Base-by-base conservation (phyloP, 1,140 invertebrate species). In the Drosophila takahashii region DNA sequence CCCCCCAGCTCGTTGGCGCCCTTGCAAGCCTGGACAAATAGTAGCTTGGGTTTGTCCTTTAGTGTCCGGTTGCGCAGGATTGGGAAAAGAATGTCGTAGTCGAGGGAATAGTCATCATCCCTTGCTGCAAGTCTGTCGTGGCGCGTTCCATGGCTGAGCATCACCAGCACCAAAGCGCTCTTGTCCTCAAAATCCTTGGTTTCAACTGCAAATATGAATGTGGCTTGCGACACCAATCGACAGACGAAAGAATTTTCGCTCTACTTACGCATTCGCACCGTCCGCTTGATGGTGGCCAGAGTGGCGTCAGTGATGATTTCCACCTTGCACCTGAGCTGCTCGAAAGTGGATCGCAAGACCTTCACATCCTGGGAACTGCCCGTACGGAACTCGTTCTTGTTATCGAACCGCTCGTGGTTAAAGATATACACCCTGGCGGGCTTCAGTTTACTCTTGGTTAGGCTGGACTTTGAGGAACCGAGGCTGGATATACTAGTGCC, bases 11-110 rank as follows among this genome's bases (percentile, higher is more conserved):
- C 73, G 22, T 60, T 69, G 8, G 39, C 44, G n/a, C 77, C 91
- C 45, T 92, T 92, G 56, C 91, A 92, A 6, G 91, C 91, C 59
- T 92, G 91, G 13, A 92, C 86, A 22, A 92, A 90, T 4, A 92
- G 51, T 16, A 92, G 58, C 47, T 92, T 92, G 13, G 91, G 91
- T 47, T 92, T 92, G 18, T 90, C 51, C 7, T 56, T 57, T 0
- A 92, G 59, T 6, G 77, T 77, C 0, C 62, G 64, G 70, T 92
- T 92, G 42, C 77, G 77, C 26, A 92, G 26, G 18, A 92, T 71
- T 5, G 85, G 91, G 42, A 91, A 92, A 0, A 92, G 34, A 7
- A 92, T 54, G 16, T 79, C 66, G 32, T 92, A 86, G 39, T 92
- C 81, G 26, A 92, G 37, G 1, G 83, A 91, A 27, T 91, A 92